Conservation (phyloP, 2,113 vertebrate genomes). For the Hucho hucho region DNA sequence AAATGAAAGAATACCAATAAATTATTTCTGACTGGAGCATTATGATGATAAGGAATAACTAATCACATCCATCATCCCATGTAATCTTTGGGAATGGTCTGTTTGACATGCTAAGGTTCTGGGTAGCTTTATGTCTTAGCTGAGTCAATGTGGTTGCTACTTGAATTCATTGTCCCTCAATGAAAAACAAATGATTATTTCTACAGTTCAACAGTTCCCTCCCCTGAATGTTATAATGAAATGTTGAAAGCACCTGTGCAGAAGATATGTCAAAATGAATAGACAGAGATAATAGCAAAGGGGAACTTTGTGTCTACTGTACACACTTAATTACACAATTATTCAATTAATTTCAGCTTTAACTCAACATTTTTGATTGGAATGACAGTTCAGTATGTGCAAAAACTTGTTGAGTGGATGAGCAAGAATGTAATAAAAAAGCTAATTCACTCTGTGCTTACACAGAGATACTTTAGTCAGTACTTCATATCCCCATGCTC, state of each 20-base stretch:
- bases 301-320: too few species aligned
- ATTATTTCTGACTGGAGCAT: background rate
- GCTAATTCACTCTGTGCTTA: background rate
- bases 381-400: background rate
- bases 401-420: background rate
- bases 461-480: too few species aligned
- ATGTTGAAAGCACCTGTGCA: background rate
- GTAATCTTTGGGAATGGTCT: too few species aligned
- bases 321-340: background rate
- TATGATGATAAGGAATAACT: background rate
- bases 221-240: too few species aligned
- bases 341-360: background rate
- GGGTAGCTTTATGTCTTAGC: too few species aligned
- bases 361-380: background rate
- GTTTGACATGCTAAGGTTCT: too few species aligned
- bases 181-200: too few species aligned
- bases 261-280: background rate
- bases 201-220: too few species aligned
- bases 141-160: too few species aligned
- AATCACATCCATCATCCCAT: background rate
- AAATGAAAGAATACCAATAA: background rate
- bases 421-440: background rate
- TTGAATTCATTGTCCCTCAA: too few species aligned
- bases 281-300: background rate
- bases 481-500: background rate